Base-by-base conservation (phyloP, 2,797 vertebrate species). In the Bufotes viridis region DNA sequence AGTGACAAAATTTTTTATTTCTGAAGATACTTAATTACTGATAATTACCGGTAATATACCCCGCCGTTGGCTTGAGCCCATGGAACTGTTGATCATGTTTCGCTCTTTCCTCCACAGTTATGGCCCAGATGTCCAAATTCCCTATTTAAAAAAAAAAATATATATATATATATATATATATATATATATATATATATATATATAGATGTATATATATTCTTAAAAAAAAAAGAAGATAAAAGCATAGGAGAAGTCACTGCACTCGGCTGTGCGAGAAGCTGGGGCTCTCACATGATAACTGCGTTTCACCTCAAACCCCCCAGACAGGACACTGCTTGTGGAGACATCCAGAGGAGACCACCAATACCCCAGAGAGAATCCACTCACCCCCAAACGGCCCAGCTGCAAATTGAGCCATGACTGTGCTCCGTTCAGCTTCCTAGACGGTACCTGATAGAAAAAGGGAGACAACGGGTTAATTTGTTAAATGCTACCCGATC, bases 1-100 rank as follows among this genome's bases (percentile, higher is more conserved):
- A 42, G 42, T 42, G 6, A 42, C 1, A 42, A 42, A 42, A 42
- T 0, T 1, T 1, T 34, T 34, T 6, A 42, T 42, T 42, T 42
- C 42, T 42, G 42, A 34, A 7, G 15, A 8, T 13, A 5, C 24
- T 65, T 42, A 42, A 42, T 67, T 26, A 53, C 34, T n/a, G 55
- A 63, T 70, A 87, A 89, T 95, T 93, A 99, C 98, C 98, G 94
- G 98, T 99, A 93, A 99, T 99, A 92, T 96, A 98, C 92, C 98
- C 98, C 84, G 96, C 95, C 42, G 94, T 96, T 75, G 97, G 98
- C 93, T 98, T 95, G 93, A 99, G 96, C 93, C 97, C 97, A 90
- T 96, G 98, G 93, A 99, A 99, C 94, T 99, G 98, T 88, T 99
- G 98, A 92, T 99, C 98, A 93, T 99, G 96, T 94, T 99, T 99